Conservation (phyloP, 1,140 invertebrate species). For the Euglossa dilemma region DNA sequence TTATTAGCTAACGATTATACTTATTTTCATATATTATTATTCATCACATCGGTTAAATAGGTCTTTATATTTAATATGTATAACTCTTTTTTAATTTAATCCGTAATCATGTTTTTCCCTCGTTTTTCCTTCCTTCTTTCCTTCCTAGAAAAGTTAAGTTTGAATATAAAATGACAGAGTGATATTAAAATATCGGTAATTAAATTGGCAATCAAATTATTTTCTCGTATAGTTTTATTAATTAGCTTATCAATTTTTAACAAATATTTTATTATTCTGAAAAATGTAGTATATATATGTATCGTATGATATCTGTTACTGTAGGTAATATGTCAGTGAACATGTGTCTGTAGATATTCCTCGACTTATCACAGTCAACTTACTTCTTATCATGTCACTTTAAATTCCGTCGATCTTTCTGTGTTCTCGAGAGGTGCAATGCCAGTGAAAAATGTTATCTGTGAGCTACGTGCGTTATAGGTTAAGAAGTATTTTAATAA, state of each 20-base stretch:
- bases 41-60: too few species aligned
- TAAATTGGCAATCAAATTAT: too few species aligned
- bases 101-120: too few species aligned
- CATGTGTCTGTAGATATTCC: conserved; percentile 46
- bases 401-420: conserved; percentile 45
- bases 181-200: too few species aligned
- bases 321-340: neutral
- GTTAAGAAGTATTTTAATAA: neutral
- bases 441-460: neutral
- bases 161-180: too few species aligned
- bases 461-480: neutral
- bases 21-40: neutral
- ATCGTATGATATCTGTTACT: neutral
- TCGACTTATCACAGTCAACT: conserved; percentile 55
- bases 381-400: conserved; percentile 54
- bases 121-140: too few species aligned
- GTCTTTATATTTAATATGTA: too few species aligned
- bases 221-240: too few species aligned
- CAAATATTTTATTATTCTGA: neutral
- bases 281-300: neutral
- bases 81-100: too few species aligned
- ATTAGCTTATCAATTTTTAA: too few species aligned
- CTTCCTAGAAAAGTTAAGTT: too few species aligned
- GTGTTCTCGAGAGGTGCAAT: neutral
- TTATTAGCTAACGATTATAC: neutral